Conservation (phyloP, 2,797 vertebrate species). For the Carduelis carduelis region DNA sequence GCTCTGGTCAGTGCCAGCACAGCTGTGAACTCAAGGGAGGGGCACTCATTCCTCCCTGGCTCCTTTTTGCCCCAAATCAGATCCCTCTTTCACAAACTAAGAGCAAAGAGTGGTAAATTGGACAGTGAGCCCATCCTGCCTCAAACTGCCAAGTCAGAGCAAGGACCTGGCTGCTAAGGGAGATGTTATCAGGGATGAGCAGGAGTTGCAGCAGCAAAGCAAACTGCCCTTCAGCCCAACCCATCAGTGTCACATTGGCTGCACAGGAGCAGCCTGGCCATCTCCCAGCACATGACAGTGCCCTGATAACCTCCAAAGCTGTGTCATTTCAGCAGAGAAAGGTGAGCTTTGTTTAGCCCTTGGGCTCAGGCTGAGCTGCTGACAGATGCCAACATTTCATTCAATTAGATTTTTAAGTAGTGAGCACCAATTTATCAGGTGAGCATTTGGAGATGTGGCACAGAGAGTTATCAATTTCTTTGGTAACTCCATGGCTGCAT, state of each 20-base stretch:
- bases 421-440: not conserved
- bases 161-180: not conserved
- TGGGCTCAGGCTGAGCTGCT: constrained; percentile 48
- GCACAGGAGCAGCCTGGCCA: not conserved
- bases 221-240: not conserved
- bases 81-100: not conserved
- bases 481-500: not conserved
- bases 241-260: not conserved
- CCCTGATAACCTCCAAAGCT: constrained; percentile 35
- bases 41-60: not conserved
- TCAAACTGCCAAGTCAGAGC: not conserved
- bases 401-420: constrained; percentile 48
- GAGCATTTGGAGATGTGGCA: not conserved
- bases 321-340: constrained; percentile 56
- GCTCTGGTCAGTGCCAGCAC: not conserved
- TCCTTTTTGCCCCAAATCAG: not conserved
- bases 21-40: not conserved
- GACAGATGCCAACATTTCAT: constrained; percentile 29
- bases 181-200: not conserved
- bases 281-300: constrained; percentile 48
- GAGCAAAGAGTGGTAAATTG: not conserved
- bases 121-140: not conserved
- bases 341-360: constrained; percentile 58
- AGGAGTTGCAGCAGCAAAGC: not conserved
- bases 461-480: not conserved